These are phyloP conservation scores for Amphilophus citrinellus DNA, from an alignment of 2,113 vertebrate species.

Conservation along the genomic window DNA sequence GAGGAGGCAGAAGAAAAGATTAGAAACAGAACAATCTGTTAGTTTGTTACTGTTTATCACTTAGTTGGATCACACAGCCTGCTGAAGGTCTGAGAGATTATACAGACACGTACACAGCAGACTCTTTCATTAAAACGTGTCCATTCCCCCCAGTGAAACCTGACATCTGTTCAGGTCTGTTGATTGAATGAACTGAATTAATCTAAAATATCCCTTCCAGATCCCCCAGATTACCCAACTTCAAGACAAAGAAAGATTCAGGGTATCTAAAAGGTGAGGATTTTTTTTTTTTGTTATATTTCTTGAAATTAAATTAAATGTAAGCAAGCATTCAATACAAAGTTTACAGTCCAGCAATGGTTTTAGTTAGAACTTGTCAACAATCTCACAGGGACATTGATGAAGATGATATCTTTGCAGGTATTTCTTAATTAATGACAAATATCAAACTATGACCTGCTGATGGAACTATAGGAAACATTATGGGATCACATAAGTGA, in stretches of 20 bases:
- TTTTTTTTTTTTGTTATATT: background rate
- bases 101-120: background rate
- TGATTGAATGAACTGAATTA: conserved; percentile 58
- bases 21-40: conserved; percentile 29
- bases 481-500: background rate
- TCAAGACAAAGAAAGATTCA: conserved; percentile 28
- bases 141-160: conserved; percentile 41
- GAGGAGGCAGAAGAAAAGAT: conserved; percentile 18
- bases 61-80: conserved; percentile 6
- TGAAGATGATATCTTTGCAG: background rate
- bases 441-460: background rate
- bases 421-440: background rate
- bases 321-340: background rate
- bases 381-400: background rate
- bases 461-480: background rate
- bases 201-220: conserved; percentile 44
- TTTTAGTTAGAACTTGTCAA: background rate
- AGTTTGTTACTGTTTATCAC: conserved; percentile 43
- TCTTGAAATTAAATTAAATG: background rate
- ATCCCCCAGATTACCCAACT: conserved; percentile 46
- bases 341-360: background rate
- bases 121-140: conserved; percentile 43
- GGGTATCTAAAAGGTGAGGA: background rate
- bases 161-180: conserved; percentile 59
- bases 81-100: conserved; percentile 16